Conservation (phyloP, 2,888 invertebrate genomes). For the Epiperipatus broadwayi region DNA sequence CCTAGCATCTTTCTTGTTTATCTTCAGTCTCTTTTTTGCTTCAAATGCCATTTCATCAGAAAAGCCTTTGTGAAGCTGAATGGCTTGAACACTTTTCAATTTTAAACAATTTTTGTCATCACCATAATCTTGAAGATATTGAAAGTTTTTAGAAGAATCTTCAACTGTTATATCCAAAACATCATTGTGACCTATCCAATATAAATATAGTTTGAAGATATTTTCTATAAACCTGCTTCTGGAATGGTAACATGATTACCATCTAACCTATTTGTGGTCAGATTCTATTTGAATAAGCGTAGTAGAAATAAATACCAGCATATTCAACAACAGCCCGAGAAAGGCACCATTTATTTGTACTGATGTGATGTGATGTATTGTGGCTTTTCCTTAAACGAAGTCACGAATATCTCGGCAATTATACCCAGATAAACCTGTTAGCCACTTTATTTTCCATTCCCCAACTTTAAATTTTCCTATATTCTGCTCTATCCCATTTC, state of each 20-base stretch:
- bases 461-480: too few relatives aligned
- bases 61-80: slow-evolving; percentile 49
- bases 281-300: slow-evolving; percentile 65
- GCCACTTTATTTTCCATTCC: too few relatives aligned
- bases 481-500: too few relatives aligned
- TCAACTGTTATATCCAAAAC: slow-evolving; percentile 67
- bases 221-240: slow-evolving; percentile 62
- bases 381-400: too few relatives aligned
- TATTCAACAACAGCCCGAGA: slow-evolving; percentile 58
- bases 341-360: too few relatives aligned
- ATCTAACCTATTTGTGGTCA: slow-evolving; percentile 79
- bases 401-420: too few relatives aligned
- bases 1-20: slow-evolving; percentile 44
- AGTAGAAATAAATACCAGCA: slow-evolving; percentile 80
- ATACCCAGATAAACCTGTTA: too few relatives aligned
- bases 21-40: slow-evolving; percentile 47
- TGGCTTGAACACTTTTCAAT: slow-evolving; percentile 45
- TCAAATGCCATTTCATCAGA: slow-evolving; percentile 51
- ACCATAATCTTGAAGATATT: slow-evolving; percentile 68
- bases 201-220: slow-evolving; percentile 44
- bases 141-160: slow-evolving; percentile 77
- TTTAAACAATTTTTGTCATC: slow-evolving; percentile 53
- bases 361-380: too few relatives aligned
- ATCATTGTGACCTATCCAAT: slow-evolving; percentile 34
- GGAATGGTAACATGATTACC: slow-evolving; percentile 75